Percentiles rank a stretch among this genome's conserved stretches.
Conservation (phyloP, 2,113 vertebrate genomes). For the Nematolebias whitei region DNA sequence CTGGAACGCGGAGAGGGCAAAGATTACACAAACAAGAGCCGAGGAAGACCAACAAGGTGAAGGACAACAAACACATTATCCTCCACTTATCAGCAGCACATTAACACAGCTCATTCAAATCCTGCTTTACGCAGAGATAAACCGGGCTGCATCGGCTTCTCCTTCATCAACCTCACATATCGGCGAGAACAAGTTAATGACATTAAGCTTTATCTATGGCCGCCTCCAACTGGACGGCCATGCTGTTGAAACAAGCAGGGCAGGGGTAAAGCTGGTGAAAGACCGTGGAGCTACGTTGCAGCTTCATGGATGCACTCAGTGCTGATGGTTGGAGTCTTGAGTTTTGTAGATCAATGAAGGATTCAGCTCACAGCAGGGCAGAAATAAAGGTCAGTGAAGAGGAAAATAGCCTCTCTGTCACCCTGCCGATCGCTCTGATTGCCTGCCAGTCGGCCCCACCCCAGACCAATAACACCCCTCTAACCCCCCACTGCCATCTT, state of each 20-base stretch:
- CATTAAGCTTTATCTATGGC: conserved; percentile 15
- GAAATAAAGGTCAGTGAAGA: conserved; percentile 48
- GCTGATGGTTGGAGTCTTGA: conserved; percentile 16
- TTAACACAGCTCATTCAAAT: conserved; percentile 11
- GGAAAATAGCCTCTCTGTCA: conserved; percentile 49
- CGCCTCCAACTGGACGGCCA: not conserved
- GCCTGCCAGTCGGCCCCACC: conserved; percentile 30
- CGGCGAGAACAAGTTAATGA: conserved; percentile 9
- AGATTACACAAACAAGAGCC: conserved; percentile 33
- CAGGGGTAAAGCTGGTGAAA: no score
- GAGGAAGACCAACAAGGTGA: conserved; percentile 17
- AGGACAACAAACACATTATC: conserved; percentile 52
- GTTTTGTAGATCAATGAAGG: conserved; percentile 29
- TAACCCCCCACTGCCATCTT: not conserved
- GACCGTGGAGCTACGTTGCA: conserved; percentile 3
- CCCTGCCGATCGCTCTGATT: conserved; percentile 40
- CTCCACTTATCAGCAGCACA: conserved; percentile 27
- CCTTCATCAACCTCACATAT: conserved; percentile 11
- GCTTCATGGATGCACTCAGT: conserved; percentile 13
- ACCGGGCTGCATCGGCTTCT: conserved; percentile 5
- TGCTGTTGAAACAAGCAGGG: not conserved
- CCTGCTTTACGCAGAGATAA: conserved; percentile 12
- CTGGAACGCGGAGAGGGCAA: conserved; percentile 17
- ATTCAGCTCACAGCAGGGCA: conserved; percentile 25
- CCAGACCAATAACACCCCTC: conserved; percentile 1